Base-by-base conservation (phyloP, 2,888 invertebrate genomes). In the Acronicta leporina region DNA sequence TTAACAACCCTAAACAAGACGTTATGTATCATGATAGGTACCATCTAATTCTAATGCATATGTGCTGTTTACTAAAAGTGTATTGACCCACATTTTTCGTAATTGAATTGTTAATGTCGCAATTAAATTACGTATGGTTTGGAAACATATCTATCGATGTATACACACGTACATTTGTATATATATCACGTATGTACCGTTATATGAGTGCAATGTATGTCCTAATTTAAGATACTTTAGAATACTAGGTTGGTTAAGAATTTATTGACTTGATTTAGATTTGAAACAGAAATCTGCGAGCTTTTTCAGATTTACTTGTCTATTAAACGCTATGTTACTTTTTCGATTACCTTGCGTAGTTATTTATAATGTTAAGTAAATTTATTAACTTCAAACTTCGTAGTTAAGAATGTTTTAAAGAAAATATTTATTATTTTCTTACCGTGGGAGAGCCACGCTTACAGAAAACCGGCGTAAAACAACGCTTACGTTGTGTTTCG, bases 91-190 rank as follows among this genome's bases (percentile, higher is more conserved):
- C 46, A 68, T 76, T 55, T 67, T 60, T 58, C 48, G 61, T 67
- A 69, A 79, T 63, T 73, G 64, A 76, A 82, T 80, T 81, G 76
- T 81, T 81, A 73, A 81, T 85, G 75, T 80, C 67, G 82, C 80
- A 83, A 86, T 84, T 65, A 77, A 81, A 81, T 80, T 79, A 79
- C 73, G 64, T 64, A 66, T 68, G 73, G 75, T 75, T 79, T 80
- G 63, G 66, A 78, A 81, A 80, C 63, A 44, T 61, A 67, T 68
- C 44, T 64, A 65, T 68, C 41, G 15, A 7, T 49, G 42, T 69
- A 71, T 69, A 25, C 43, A 71, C 67, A 25, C 43, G 15, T 46
- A 14, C 27, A 64, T 76, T 56, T 43, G 44, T 49, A 63, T 53
- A 48, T 54, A 46, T n/a, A 61, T 50, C 61, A 64, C 61, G 61